A percentile compares a stretch with the other conserved stretches of the same genome.
phyloP scores from a whole-genome alignment of 2,113 vertebrate genomes.

The Diadophis punctatus region DNA sequence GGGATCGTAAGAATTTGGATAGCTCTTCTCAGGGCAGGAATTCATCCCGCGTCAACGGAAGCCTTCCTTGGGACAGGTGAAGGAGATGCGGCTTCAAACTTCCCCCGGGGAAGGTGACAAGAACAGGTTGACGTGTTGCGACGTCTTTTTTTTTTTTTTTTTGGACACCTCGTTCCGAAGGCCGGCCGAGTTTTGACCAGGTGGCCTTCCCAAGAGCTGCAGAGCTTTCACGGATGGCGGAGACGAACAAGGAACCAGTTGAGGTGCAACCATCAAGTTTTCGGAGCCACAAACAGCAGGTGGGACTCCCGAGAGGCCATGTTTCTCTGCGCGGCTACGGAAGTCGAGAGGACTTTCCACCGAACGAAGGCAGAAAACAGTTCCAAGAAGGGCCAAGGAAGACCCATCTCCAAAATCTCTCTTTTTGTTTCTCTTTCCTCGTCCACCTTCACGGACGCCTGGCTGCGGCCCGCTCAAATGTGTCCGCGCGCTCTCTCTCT shows the following conservation, averaged over 20 bases:
- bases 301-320: neutral
- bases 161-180: neutral
- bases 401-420: neutral
- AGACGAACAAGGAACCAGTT: neutral
- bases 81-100: neutral
- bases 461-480: neutral
- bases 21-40: neutral
- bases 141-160: neutral
- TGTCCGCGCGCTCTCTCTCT: neutral
- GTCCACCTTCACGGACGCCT: neutral
- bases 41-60: neutral
- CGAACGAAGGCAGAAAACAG: neutral
- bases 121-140: neutral
- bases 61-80: neutral
- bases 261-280: no score
- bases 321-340: neutral
- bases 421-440: neutral
- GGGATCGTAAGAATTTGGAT: neutral
- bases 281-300: neutral
- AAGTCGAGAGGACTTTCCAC: neutral
- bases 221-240: neutral
- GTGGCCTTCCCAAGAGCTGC: neutral
- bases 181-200: no score
- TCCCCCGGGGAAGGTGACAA: neutral
- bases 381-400: neutral